phyloP scores from a whole-genome alignment of 2,888 invertebrate species.

The Ophioninae sp. region DNA sequence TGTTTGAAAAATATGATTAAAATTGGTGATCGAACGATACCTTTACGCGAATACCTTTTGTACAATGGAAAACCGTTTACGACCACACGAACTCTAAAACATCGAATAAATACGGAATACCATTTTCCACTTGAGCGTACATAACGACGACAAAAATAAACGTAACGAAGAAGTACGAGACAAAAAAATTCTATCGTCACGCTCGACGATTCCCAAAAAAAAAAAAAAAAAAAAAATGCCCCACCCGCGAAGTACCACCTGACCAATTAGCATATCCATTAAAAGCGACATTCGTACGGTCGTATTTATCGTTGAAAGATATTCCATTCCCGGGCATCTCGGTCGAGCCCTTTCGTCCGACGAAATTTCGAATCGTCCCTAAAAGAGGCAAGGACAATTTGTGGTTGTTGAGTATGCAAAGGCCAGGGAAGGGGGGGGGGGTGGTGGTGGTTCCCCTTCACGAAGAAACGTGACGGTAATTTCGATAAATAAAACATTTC shows the following conservation, averaged over 20 bases:
- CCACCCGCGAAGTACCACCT: not conserved
- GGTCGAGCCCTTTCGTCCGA: not conserved
- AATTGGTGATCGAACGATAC: no score
- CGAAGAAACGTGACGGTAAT: slow-evolving; percentile 10
- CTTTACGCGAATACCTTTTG: no score
- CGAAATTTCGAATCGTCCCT: not conserved
- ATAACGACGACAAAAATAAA: not conserved
- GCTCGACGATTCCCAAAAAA: not conserved
- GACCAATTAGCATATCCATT: slow-evolving; percentile 17
- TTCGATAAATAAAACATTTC: slow-evolving; percentile 37
- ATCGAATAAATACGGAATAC: not conserved
- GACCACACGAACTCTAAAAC: not conserved
- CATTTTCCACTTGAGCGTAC: not conserved
- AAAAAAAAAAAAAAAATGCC: no score
- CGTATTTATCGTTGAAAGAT: not conserved
- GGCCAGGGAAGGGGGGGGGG: not conserved
- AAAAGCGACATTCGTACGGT: not conserved
- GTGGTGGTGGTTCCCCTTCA: not conserved
- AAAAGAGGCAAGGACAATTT: slow-evolving; percentile 21
- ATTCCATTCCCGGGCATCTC: not conserved
- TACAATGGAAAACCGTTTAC: no score
- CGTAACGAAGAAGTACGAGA: not conserved
- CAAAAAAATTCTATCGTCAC: not conserved
- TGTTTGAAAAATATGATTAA: no score
- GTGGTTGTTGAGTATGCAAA: slow-evolving; percentile 42